Base-by-base conservation (phyloP, 2,113 vertebrate species). In the Sturnus vulgaris region DNA sequence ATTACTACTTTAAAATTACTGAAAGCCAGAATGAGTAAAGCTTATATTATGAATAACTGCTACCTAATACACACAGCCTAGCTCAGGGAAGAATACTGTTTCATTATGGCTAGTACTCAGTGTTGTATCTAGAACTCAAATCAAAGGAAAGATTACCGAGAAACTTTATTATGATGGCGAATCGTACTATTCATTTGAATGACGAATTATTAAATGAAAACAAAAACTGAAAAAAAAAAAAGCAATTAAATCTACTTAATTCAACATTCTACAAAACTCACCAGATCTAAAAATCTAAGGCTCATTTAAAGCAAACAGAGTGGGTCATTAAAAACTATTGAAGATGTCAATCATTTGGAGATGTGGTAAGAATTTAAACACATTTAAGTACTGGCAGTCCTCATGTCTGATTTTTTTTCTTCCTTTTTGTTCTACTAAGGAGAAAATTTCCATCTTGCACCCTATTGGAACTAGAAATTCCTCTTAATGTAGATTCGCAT, bases 271-370 rank as follows among this genome's bases (percentile, higher is more conserved):
- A 92, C 56, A 97, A 94, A 91, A 93, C 76, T 96, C 72, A 95
- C 93, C 64, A 92, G 80, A 96, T 97, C 92, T 80, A 69, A 94
- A 95, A 96, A 82, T 59, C 55, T 91, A 95, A 96, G 63, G 73
- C 95, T 97, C 82, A 82, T 96, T 96, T 97, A 96, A 97, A 97
- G 88, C 87, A 97, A 97, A 85, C 50, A 25, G 91, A 97, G 89
- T 96, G 90, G 95, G 87, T 91, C 97, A 97, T 97, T 97, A 97
- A 73, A 50, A 90, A 72, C 91, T 98, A 86, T 96, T 97, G 95
- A 97, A 86, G 87, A 61, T 84, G 79, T 95, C 97, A 97, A 18
- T 97, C 96, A 97, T 22, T 42, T 69, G 39, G 59, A 91, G 33
- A 90, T 94, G 85, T 88, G 63, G 85, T 82, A 93, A 86, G 90